A percentile compares a stretch with the other conserved stretches of the same genome.
phyloP scores from a whole-genome alignment of 2,113 vertebrate species.

The Ceuthmochares aereus region DNA sequence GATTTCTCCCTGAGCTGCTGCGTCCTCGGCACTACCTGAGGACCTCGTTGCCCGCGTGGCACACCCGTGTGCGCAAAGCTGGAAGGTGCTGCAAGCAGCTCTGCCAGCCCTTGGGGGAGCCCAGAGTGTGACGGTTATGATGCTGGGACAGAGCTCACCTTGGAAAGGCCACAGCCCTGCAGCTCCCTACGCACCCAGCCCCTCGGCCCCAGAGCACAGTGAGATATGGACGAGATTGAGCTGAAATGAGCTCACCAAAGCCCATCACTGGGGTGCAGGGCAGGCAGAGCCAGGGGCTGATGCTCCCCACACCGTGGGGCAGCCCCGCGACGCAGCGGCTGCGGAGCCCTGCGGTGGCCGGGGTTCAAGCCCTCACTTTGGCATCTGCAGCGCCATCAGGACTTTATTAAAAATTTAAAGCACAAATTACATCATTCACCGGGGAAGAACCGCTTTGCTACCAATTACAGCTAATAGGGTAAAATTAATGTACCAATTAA shows the following conservation, averaged over 20 bases:
- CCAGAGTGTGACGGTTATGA: accelerated
- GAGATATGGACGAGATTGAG: neutral
- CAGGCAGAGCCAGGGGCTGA: accelerated
- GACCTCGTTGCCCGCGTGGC: accelerated
- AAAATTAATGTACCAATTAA: conserved; percentile 84
- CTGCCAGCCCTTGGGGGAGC: neutral
- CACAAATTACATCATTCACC: conserved; percentile 66
- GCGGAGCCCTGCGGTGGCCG: accelerated
- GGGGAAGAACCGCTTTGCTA: conserved; percentile 69
- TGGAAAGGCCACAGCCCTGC: neutral
- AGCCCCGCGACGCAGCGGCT: accelerated
- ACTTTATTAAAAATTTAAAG: conserved; percentile 72
- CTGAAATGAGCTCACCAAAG: accelerated
- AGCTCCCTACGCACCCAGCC: accelerated
- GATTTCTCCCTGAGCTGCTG: neutral
- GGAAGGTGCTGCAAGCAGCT: neutral
- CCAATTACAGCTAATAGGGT: conserved; percentile 78
- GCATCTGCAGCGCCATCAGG: neutral
- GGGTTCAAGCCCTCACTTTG: neutral
- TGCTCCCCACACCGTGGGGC: accelerated
- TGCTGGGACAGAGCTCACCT: accelerated
- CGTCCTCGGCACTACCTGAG: neutral
- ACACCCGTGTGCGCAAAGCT: accelerated
- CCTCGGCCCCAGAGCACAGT: accelerated
- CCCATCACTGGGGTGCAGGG: no score